Evolutionary conservation across 2,888 invertebrate genomes (phyloP), one percentile per base, ranked within the genome.

Genomic region (Acleris cristana): DNA sequence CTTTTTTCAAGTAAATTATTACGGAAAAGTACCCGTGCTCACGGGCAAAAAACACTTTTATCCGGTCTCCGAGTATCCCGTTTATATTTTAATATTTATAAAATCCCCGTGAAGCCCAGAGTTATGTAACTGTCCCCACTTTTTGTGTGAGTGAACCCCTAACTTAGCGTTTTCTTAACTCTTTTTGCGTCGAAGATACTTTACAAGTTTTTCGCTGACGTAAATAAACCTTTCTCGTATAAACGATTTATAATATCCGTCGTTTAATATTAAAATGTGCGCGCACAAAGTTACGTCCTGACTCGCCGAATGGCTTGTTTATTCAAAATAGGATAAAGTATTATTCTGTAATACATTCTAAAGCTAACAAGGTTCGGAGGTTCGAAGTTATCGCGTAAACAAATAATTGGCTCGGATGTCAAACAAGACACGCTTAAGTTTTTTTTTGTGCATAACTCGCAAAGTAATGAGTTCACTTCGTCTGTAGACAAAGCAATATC

Each of bases 151-250:
- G 75, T 75, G 75, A 81, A 82, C 82, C 86, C 85, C 75, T 84
- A 90, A 90, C 83, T 90, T 88, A 79, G 82, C 85, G 81, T 86
- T 90, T 89, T 89, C 86, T 87, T 87, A 90, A 90, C 89, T 90
- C 89, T 85, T 83, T 83, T 87, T 83, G 16, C 80, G 79, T 78
- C 76, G 78, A 75, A 79, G 80, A 86, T 86, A 82, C 88, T 87
- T 85, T 80, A 82, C 83, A 88, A 90, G 86, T 88, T 88, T 89
- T 81, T 75, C 72, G 86, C 86, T 88, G 87, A 88, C 84, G 81
- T 80, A 84, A 83, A 84, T 82, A 78, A 54, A 54, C 59, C 63
- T 48, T 57, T 44, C 51, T 57, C 40, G 48, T 34, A 62, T 52
- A 62, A 62, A 62, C 52, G 61, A 66, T 66, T 66, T 66, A 61